These are phyloP conservation scores for Allygus modestus DNA, from an alignment of 2,888 invertebrate species.

Conservation along the genomic window DNA sequence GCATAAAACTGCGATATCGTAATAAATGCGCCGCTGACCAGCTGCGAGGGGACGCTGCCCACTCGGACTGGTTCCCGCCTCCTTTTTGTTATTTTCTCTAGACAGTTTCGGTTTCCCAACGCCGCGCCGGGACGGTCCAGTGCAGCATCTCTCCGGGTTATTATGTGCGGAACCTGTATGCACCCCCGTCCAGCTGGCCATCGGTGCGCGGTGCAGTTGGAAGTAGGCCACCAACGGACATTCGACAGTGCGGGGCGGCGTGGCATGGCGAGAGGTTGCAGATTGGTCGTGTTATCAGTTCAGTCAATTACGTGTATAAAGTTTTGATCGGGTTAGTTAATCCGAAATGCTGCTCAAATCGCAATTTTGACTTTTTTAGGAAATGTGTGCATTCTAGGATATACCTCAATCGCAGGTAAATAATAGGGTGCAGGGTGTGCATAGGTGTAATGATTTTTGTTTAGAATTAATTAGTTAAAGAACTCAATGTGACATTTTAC, in stretches of 20 bases:
- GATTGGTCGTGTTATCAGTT: too few relatives aligned
- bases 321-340: too few relatives aligned
- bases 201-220: not conserved
- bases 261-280: not conserved
- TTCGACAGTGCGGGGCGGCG: not conserved
- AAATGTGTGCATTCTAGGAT: too few relatives aligned
- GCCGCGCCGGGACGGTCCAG: not conserved
- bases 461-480: too few relatives aligned
- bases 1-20: constrained; percentile 45
- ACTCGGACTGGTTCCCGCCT: constrained; percentile 32
- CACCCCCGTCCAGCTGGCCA: not conserved
- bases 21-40: constrained; percentile 16
- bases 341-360: too few relatives aligned
- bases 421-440: too few relatives aligned
- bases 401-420: too few relatives aligned
- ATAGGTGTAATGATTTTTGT: too few relatives aligned
- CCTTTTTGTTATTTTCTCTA: constrained; percentile 36
- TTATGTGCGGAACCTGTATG: not conserved
- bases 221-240: not conserved
- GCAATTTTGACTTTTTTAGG: too few relatives aligned
- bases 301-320: too few relatives aligned
- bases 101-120: not conserved
- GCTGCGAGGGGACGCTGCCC: not conserved
- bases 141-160: not conserved
- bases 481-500: too few relatives aligned